Evolutionary conservation across 2,888 invertebrate species (phyloP), one percentile per base, ranked within the genome.

Genomic region (Bibio marci): DNA sequence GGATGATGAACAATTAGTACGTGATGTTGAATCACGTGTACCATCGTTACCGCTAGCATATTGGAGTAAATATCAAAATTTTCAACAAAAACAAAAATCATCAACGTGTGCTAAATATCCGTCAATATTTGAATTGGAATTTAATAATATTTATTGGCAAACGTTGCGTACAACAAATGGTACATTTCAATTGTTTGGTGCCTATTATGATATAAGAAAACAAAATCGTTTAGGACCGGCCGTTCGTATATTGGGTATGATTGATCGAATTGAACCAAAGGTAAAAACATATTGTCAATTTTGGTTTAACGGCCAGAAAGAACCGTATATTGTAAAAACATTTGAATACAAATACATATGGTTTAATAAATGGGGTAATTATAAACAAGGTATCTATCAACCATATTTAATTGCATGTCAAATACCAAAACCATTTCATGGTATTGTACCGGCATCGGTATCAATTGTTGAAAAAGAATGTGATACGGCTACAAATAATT

Each of bases 111-210:
- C 85, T 42, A 76, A 79, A 47, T 86, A 85, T 58, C 91, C 91
- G 1, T 82, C 78, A 42, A 77, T 90, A 48, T 88, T 82, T 61
- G 91, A 91, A 52, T 65, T 91, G 45, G 85, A 91, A 58, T 91
- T 87, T 65, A 88, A 88, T 63, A 91, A 91, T 57, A 74, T 86
- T 39, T 90, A 90, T 60, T 91, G 91, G 91, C 91, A 91, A 63
- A 82, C 80, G 36, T 56, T 88, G 55, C 72, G 73, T 48, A 76
- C 83, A 6, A 70, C 73, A 30, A 82, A 87, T 51, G 87, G 88
- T n/a, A 85, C 86, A 2, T 90, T 90, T 55, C 86, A 88, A 57
- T 63, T 91, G 17, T 90, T 80, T 58, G 88, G 87, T 10, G 91
- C 91, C 10, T 91, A 88, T 60, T 75, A 86, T 55, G 91, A 91